Conservation (phyloP, 2,888 invertebrate genomes). For the Campoplex capitator region DNA sequence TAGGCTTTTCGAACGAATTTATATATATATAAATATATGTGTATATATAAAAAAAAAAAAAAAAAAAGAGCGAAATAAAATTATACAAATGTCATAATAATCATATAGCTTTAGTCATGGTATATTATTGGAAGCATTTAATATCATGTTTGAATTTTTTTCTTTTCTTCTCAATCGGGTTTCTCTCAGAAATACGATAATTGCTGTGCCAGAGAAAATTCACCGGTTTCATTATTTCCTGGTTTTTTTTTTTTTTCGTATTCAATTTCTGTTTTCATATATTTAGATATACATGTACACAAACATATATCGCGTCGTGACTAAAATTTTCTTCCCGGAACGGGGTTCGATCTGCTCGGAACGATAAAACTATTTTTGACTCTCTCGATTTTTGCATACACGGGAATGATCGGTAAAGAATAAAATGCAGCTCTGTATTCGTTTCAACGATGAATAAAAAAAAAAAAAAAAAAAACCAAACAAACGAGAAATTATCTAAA, state of each 20-base stretch:
- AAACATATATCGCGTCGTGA: constrained; percentile 3
- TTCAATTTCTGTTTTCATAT: background rate
- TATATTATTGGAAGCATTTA: constrained; percentile 84
- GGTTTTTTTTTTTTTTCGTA: background rate
- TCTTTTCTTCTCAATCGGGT: constrained; percentile 52
- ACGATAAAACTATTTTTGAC: constrained; percentile 26
- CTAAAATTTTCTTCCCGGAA: constrained; percentile 23
- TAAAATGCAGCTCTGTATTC: constrained; percentile 48
- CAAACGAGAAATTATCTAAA: constrained; percentile 38
- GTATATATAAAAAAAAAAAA: background rate
- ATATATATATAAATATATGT: constrained; percentile 58
- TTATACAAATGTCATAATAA: constrained; percentile 80
- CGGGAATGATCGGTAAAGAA: constrained; percentile 61
- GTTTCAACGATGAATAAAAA: background rate
- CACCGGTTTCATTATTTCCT: constrained; percentile 49
- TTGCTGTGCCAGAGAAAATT: constrained; percentile 65
- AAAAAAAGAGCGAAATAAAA: constrained; percentile 66
- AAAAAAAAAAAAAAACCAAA: background rate
- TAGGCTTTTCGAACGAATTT: constrained; percentile 76
- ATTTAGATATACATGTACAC: background rate
- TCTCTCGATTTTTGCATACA: constrained; percentile 38
- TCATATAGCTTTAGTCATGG: constrained; percentile 74
- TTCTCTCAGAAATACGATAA: constrained; percentile 64
- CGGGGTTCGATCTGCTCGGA: constrained; percentile 14
- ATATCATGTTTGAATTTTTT: constrained; percentile 79